These are phyloP conservation scores for Anarsia innoxiella DNA, from an alignment of 2,888 invertebrate genomes.

Conservation along the genomic window DNA sequence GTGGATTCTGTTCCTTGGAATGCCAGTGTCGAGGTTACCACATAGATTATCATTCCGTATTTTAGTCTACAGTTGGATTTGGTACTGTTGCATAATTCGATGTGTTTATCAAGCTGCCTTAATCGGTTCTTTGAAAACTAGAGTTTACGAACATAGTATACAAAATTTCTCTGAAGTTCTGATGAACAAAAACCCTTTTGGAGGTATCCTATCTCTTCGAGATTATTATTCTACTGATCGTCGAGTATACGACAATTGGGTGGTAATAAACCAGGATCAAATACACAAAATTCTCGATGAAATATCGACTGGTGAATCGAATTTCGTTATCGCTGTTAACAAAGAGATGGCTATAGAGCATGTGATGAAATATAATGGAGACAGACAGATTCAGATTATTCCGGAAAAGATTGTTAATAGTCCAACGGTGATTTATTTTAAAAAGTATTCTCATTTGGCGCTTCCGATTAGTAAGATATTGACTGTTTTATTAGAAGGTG, in stretches of 20 bases:
- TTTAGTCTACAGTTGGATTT: constrained; percentile 39
- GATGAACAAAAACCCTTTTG: constrained; percentile 29
- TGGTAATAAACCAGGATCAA: constrained; percentile 20
- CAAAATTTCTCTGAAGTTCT: constrained; percentile 32
- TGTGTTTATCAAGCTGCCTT: constrained; percentile 43
- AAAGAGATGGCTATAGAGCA: constrained; percentile 33
- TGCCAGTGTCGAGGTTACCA: constrained; percentile 34
- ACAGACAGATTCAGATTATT: constrained; percentile 36
- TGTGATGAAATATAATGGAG: constrained; percentile 30
- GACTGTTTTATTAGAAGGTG: constrained; percentile 34
- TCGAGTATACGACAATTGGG: constrained; percentile 36
- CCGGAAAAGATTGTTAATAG: constrained; percentile 44
- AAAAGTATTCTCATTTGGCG: constrained; percentile 33
- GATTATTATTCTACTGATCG: constrained; percentile 39
- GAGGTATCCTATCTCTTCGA: constrained; percentile 31
- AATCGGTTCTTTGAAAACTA: constrained; percentile 35
- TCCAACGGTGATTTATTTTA: constrained; percentile 44
- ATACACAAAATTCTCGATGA: constrained; percentile 24
- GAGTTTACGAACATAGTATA: constrained; percentile 26
- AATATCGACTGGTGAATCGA: constrained; percentile 35
- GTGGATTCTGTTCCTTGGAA: constrained; percentile 41
- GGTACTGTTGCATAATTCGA: constrained; percentile 42
- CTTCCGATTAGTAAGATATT: constrained; percentile 30
- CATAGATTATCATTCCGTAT: constrained; percentile 26
- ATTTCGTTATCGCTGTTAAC: constrained; percentile 42